These are phyloP conservation scores for Craseonycteris thonglongyai DNA, from an alignment of 2,113 vertebrate genomes.

Conservation along the genomic window DNA sequence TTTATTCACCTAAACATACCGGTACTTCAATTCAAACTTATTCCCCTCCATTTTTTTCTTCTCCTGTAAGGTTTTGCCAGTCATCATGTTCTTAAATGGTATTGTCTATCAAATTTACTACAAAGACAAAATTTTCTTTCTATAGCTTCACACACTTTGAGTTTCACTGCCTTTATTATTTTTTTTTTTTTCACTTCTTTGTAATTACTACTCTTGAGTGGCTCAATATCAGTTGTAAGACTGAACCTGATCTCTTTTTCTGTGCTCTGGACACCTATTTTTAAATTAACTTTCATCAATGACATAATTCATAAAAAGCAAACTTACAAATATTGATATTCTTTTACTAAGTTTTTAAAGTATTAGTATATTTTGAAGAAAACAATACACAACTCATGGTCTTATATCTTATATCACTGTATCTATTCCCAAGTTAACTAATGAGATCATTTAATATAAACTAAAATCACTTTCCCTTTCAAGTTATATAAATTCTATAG, in stretches of 20 bases:
- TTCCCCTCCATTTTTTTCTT: neutral
- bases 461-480: neutral
- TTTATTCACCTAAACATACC: neutral
- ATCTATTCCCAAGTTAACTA: neutral
- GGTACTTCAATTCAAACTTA: neutral
- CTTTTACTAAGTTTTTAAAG: neutral
- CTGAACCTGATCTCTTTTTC: neutral
- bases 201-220: neutral
- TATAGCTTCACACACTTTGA: neutral
- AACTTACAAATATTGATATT: neutral
- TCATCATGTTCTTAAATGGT: neutral
- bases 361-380: neutral
- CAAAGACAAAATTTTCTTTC: neutral
- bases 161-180: neutral
- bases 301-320: neutral
- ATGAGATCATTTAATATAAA: neutral
- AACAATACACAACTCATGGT: neutral
- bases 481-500: neutral
- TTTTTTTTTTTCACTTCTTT: constrained; percentile 26
- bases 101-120: neutral
- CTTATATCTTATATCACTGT: neutral
- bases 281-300: neutral
- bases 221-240: neutral
- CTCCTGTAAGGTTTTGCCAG: neutral
- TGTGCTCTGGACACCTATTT: neutral